Conservation (phyloP, 2,797 vertebrate species). For the Eutrigla gurnardus region DNA sequence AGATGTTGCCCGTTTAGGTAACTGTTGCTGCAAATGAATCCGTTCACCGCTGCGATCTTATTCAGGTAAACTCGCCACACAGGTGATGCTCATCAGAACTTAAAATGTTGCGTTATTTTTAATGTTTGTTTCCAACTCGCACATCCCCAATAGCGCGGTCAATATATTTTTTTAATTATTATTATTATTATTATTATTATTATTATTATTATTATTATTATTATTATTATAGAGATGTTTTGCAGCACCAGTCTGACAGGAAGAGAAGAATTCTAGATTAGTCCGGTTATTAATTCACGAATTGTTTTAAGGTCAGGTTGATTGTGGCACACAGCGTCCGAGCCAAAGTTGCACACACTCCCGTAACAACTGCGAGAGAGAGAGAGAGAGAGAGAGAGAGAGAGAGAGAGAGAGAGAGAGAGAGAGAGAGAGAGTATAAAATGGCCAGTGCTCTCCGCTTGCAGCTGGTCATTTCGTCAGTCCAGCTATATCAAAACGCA, state of each 20-base stretch:
- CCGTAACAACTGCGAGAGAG: constrained; percentile 9
- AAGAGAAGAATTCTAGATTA: not conserved
- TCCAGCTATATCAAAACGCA: constrained; percentile 36
- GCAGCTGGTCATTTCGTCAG: constrained; percentile 56
- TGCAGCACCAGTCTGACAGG: not conserved
- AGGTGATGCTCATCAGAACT: not conserved
- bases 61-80: not conserved
- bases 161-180: no score
- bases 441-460: constrained; percentile 37
- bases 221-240: no score
- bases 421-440: constrained; percentile 28
- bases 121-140: not conserved
- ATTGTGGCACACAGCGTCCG: constrained; percentile 10
- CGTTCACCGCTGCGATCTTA: not conserved
- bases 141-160: not conserved
- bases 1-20: not conserved
- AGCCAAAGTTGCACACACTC: constrained; percentile 24
- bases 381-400: not conserved
- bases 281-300: not conserved
- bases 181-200: no score
- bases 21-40: not conserved
- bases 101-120: not conserved
- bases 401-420: not conserved
- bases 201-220: no score
- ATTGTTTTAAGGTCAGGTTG: constrained; percentile 12